Base-by-base conservation (phyloP, 2,797 vertebrate genomes). In the Remorina albescens region DNA sequence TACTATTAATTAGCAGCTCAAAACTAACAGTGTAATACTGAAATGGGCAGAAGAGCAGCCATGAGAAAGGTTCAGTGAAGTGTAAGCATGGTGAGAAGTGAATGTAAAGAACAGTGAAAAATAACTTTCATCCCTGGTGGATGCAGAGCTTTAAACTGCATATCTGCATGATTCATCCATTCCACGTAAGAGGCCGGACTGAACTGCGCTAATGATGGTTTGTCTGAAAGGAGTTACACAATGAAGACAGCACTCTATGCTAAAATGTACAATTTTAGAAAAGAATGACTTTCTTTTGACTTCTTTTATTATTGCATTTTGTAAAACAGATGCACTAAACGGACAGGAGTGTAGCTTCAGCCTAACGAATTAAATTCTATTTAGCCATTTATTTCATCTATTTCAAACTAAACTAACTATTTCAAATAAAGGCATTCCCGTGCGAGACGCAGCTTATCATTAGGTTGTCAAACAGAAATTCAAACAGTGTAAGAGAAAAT, bases 141-240 rank as follows among this genome's bases (percentile, higher is more conserved):
- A n/a, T 74, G 47, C 69, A 58, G 15, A 37, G 50, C 23, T 39
- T 66, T 15, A 39, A 21, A 49, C 37, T 60, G 37, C 36, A 66
- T 23, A 19, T 57, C 44, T 44, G 41, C 50, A 51, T 5, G 1
- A 70, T 70, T 49, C 51, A 56, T 53, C 25, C n/a, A 39, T 66
- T 63, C 46, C 54, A 70, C 4, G 42, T 57, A 28, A 81, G 30
- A 16, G 66, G 44, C 42, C 53, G 67, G 37, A 64, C n/a, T 76
- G 56, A 78, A 69, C 50, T 6, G 3, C 62, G 57, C 63, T 72
- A 68, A 79, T 74, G 44, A 74, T 26, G 37, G 70, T 55, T 49
- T 68, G 37, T 57, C 41, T 50, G 42, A 34, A 42, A 61, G 39
- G 25, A 55, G 34, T 59, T 54, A 54, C 51, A 69, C 63, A 71